Evolutionary conservation across 2,888 invertebrate genomes (phyloP).

Genomic region (Ectemnius lituratus): DNA sequence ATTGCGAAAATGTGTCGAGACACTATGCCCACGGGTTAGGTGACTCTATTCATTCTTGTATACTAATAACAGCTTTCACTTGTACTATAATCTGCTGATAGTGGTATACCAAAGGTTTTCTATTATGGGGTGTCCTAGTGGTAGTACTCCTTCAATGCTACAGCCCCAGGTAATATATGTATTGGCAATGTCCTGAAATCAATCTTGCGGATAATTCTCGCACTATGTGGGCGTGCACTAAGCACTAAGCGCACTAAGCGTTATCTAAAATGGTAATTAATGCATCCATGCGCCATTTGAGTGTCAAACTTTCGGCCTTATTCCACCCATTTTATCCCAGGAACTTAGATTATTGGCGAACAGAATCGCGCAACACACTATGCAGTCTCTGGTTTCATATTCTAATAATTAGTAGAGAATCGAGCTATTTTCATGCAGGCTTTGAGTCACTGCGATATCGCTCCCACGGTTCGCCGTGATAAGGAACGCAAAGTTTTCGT

Average conservation of each 20-base stretch:
- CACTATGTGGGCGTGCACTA: too few relatives aligned
- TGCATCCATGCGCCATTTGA: too few relatives aligned
- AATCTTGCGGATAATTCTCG: too few relatives aligned
- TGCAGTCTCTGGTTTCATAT: slow-evolving; percentile 20
- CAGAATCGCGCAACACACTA: background rate
- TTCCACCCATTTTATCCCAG: too few relatives aligned
- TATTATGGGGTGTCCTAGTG: slow-evolving; percentile 5
- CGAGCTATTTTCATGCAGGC: slow-evolving; percentile 40
- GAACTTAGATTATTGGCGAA: too few relatives aligned
- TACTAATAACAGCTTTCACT: too few relatives aligned
- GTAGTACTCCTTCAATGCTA: too few relatives aligned
- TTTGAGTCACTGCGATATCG: slow-evolving; percentile 47
- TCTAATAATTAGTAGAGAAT: slow-evolving; percentile 32
- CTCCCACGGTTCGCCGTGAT: slow-evolving; percentile 36
- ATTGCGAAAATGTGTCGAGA: slow-evolving; percentile 38
- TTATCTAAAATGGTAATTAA: too few relatives aligned
- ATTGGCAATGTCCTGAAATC: too few relatives aligned
- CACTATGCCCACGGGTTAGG: slow-evolving; percentile 40
- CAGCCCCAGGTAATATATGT: too few relatives aligned
- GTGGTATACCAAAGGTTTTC: slow-evolving; percentile 12
- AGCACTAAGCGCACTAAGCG: too few relatives aligned
- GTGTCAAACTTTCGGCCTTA: too few relatives aligned
- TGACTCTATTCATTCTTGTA: slow-evolving; percentile 26
- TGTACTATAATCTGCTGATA: background rate
- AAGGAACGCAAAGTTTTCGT: slow-evolving; percentile 49